Percentiles rank a stretch among this genome's conserved stretches.
Conservation (phyloP, 2,113 vertebrate genomes). For the Semicossyphus pulcher region DNA sequence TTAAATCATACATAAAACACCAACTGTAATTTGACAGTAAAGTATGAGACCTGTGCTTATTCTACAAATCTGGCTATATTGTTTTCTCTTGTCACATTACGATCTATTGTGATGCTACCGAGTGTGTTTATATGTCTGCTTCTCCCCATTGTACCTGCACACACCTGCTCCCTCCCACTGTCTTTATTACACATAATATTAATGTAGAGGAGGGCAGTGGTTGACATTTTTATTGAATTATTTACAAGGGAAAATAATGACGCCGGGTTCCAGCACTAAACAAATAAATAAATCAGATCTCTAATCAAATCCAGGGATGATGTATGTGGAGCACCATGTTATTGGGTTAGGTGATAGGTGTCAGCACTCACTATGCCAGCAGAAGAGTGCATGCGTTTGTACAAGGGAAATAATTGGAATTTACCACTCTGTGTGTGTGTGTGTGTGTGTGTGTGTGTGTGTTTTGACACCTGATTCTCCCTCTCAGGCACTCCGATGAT, state of each 20-base stretch:
- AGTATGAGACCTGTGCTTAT: constrained; percentile 28
- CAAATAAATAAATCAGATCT: constrained; percentile 84
- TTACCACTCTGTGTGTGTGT: constrained; percentile 3
- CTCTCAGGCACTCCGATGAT: constrained; percentile 25
- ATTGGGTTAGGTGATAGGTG: constrained; percentile 77
- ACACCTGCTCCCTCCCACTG: constrained; percentile 62
- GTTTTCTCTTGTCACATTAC: constrained; percentile 32
- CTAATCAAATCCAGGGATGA: constrained; percentile 80
- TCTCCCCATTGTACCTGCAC: constrained; percentile 48
- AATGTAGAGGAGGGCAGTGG: constrained; percentile 67
- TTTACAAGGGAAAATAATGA: constrained; percentile 85
- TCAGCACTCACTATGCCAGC: constrained; percentile 64
- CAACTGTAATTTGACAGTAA: constrained; percentile 28
- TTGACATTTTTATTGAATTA: constrained; percentile 85
- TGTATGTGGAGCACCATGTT: constrained; percentile 72
- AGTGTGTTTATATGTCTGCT: constrained; percentile 34
- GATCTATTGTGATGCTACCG: constrained; percentile 10
- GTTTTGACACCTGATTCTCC: constrained; percentile 27
- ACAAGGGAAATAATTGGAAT: constrained; percentile 50
- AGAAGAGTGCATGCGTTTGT: constrained; percentile 39
- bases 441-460: not conserved
- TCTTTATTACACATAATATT: constrained; percentile 79
- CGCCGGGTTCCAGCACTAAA: constrained; percentile 73
- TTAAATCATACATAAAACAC: constrained; percentile 21
- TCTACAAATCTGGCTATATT: constrained; percentile 16